These are phyloP conservation scores for Atlantisia rogersi DNA, from an alignment of 2,113 vertebrate species.

Conservation along the genomic window DNA sequence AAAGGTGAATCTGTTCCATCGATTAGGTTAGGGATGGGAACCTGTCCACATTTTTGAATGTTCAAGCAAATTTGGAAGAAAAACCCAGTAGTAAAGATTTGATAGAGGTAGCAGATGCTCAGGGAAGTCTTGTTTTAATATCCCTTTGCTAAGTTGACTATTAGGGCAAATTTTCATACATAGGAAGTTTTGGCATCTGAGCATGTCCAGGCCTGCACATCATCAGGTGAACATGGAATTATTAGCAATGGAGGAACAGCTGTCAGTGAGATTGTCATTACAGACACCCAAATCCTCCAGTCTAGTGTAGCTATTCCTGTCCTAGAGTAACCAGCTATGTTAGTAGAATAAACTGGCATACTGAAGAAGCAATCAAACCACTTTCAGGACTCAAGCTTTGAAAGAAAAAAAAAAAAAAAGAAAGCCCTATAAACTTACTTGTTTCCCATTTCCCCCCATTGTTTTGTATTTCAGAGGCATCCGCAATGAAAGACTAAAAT, in stretches of 20 bases:
- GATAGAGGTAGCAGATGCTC: not conserved
- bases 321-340: not conserved
- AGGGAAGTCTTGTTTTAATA: not conserved
- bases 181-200: not conserved
- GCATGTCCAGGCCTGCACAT: not conserved
- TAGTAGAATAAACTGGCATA: not conserved
- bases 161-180: not conserved
- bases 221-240: not conserved
- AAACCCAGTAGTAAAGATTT: not conserved
- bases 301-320: not conserved
- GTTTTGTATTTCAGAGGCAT: not conserved
- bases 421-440: not conserved
- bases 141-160: not conserved
- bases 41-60: not conserved
- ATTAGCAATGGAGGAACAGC: not conserved
- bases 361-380: not conserved
- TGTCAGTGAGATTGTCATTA: not conserved
- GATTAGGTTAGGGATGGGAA: not conserved
- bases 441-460: not conserved
- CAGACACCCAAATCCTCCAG: not conserved
- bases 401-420: not conserved
- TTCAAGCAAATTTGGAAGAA: not conserved
- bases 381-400: not conserved
- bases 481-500: not conserved
- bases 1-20: not conserved